These are phyloP conservation scores for Stegana nigrithorax DNA, from an alignment of 2,888 invertebrate genomes.

Conservation along the genomic window DNA sequence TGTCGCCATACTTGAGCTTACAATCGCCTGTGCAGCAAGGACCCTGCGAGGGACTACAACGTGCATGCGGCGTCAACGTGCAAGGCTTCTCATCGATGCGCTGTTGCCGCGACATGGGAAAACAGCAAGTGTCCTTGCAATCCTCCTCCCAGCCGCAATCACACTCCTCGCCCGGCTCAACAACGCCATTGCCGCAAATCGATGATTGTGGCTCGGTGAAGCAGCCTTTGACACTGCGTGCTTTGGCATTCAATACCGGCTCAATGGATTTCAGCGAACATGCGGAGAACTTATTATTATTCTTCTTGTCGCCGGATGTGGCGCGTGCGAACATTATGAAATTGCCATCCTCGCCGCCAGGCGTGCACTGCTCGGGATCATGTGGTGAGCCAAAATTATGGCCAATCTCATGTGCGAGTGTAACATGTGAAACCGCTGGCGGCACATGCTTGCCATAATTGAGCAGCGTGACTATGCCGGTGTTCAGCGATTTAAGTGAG, in stretches of 20 bases:
- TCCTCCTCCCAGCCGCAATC: constrained; percentile 99
- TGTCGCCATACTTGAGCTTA: constrained; percentile 84
- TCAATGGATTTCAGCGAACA: constrained; percentile 94
- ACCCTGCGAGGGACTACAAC: constrained; percentile 75
- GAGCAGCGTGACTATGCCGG: constrained; percentile 95
- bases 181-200: constrained; percentile 98
- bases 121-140: constrained; percentile 93
- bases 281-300: constrained; percentile 97
- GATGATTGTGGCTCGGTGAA: constrained; percentile 94
- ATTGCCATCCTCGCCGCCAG: constrained; percentile 96
- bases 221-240: constrained; percentile 89
- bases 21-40: constrained; percentile 95
- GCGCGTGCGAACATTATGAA: constrained; percentile 99
- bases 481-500: constrained; percentile 93
- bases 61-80: constrained; percentile 78
- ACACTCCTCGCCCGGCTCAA: constrained; percentile 96
- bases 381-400: constrained; percentile 99
- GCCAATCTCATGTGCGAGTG: constrained; percentile 98
- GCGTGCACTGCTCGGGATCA: constrained; percentile 93
- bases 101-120: constrained; percentile 86
- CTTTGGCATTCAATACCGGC: constrained; percentile 91
- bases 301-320: constrained; percentile 96
- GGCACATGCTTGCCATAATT: constrained; percentile 99
- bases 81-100: constrained; percentile 85
- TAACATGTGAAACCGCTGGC: constrained; percentile 97